Percentiles rank a stretch among this genome's conserved stretches.
phyloP scores from a whole-genome alignment of 2,113 vertebrate species.

The Sisor rabdophorus region DNA sequence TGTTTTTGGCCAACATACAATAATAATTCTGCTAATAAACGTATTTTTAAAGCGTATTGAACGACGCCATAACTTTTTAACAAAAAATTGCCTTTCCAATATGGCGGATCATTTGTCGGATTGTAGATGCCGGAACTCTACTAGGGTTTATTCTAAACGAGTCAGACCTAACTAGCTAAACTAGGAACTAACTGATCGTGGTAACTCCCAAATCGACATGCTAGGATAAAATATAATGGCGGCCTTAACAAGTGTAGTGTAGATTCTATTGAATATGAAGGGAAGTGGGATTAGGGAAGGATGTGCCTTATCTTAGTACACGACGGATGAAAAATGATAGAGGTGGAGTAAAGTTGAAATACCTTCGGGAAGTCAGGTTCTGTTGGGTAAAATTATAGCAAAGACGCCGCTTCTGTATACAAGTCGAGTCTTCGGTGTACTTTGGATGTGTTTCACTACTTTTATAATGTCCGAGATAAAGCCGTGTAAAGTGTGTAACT shows the following conservation, averaged over 20 bases:
- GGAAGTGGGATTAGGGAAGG: not conserved
- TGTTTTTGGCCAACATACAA: no score
- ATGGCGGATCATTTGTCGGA: constrained; percentile 2
- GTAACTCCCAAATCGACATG: not conserved
- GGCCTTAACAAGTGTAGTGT: not conserved
- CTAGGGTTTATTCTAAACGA: not conserved
- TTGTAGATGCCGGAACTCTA: not conserved
- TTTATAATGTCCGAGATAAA: constrained; percentile 60
- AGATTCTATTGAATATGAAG: not conserved
- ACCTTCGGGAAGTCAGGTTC: not conserved
- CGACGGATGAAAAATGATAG: not conserved
- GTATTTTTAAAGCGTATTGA: no score
- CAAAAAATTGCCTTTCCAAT: constrained; percentile 6
- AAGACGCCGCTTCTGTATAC: no score
- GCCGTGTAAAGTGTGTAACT: constrained; percentile 68
- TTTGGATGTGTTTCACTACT: not conserved
- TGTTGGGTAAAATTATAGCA: not conserved
- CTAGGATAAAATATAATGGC: not conserved
- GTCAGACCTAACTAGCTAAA: not conserved
- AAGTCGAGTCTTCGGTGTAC: not conserved
- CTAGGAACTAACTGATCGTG: not conserved
- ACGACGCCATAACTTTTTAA: no score
- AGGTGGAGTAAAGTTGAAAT: not conserved
- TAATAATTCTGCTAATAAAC: no score
- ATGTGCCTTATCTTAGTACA: no score